These are phyloP conservation scores for Aethina tumida DNA, from an alignment of 1,140 invertebrate species.

Conservation along the genomic window DNA sequence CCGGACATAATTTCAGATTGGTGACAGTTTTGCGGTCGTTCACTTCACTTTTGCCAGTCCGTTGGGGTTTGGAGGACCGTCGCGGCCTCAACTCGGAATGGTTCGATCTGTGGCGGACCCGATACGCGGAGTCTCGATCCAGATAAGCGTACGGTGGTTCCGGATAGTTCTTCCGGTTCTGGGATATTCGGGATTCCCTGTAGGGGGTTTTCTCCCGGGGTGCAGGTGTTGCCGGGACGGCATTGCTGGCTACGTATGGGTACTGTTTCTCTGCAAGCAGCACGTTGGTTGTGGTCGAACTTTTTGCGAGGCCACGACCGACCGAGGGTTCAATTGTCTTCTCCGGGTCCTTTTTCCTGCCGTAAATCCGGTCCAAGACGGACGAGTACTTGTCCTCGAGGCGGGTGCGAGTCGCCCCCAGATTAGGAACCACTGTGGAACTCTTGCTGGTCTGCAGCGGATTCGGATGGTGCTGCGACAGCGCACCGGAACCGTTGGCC, in stretches of 20 bases:
- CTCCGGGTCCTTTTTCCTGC: slow-evolving; percentile 49
- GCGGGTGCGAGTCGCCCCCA: slow-evolving; percentile 46
- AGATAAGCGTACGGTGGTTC: slow-evolving; percentile 30
- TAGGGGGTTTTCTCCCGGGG: slow-evolving; percentile 49
- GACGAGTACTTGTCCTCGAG: slow-evolving; percentile 66
- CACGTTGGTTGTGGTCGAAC: slow-evolving; percentile 48
- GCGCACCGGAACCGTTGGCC: slow-evolving; percentile 25
- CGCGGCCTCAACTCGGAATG: slow-evolving; percentile 35
- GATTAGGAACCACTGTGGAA: slow-evolving; percentile 34
- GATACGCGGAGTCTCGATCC: slow-evolving; percentile 28
- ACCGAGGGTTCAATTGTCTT: slow-evolving; percentile 51
- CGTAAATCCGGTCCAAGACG: slow-evolving; percentile 55
- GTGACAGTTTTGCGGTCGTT: slow-evolving; percentile 32
- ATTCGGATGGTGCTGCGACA: slow-evolving; percentile 11
- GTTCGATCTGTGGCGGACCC: slow-evolving; percentile 29
- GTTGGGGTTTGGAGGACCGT: slow-evolving; percentile 35
- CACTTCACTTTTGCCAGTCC: slow-evolving; percentile 43
- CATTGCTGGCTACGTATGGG: slow-evolving; percentile 40
- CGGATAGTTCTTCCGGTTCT: slow-evolving; percentile 20
- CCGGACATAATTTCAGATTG: slow-evolving; percentile 36
- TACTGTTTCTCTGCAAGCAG: slow-evolving; percentile 57
- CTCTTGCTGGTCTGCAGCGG: slow-evolving; percentile 33
- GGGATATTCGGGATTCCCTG: slow-evolving; percentile 25
- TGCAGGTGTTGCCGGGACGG: slow-evolving; percentile 12
- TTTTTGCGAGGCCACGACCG: slow-evolving; percentile 37